Base-by-base conservation (phyloP, 2,113 vertebrate species). In the Typhlomys cinereus region DNA sequence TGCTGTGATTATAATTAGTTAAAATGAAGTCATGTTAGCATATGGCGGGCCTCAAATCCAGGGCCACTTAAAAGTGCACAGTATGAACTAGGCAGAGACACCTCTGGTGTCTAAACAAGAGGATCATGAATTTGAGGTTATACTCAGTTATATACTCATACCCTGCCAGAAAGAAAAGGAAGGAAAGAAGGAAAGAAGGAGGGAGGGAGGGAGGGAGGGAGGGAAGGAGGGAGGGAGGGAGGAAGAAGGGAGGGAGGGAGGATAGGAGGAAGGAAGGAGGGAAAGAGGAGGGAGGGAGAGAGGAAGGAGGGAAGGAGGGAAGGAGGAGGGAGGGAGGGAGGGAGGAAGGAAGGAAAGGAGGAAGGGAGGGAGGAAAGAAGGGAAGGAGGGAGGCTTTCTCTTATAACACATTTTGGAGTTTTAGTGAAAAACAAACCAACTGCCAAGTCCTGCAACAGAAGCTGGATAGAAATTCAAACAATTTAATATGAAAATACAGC, bases 401-500 rank as follows among this genome's bases (percentile, higher is more conserved):
- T n/a, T n/a, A n/a, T n/a, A n/a, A n/a, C n/a, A n/a, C n/a, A n/a
- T n/a, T n/a, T n/a, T n/a, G n/a, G n/a, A 0, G 52, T 83, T 86
- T 89, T 44, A 57, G 5, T 0, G 10, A n/a, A 48, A 88, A 90
- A 54, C 71, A 94, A 94, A 67, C 39, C 71, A 74, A 41, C 34
- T 76, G 11, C 57, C 89, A 39, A 31, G 31, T 15, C 36, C 5
- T 44, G 34, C 21, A 23, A 39, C 31, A 83, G 23, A 93, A 62
- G 52, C 29, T 61, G 46, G 41, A 54, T 76, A 44, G 13, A 91
- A 52, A 39, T 39, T 41, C 48, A 83, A 80, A 50, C 59, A 74
- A 84, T 79, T 73, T 50, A 70, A 94, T 48, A 46, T 11, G 39
- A 90, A 90, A 92, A 84, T 3, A 3, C 66, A 78, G 61, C 21